Base-by-base conservation (phyloP, 2,797 vertebrate genomes). In the Saxicola maurus region DNA sequence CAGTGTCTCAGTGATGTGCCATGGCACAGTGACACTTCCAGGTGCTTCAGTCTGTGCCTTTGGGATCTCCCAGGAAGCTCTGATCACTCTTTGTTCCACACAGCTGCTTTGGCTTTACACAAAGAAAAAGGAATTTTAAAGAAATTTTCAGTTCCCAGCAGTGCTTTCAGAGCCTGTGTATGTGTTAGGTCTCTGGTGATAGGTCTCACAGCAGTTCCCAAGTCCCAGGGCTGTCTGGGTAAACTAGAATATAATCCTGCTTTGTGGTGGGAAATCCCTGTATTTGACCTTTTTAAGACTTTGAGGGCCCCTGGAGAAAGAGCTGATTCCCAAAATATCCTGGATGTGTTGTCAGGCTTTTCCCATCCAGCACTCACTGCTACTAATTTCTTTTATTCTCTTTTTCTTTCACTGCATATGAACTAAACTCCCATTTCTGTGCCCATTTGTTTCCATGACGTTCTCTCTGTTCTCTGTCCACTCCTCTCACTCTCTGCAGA, bases 401-500 rank as follows among this genome's bases (percentile, higher is more conserved):
- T 87, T 68, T 61, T 77, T 49, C n/a, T 77, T 82, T 49, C 81
- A 82, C 88, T 91, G 71, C 94, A 91, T 82, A 78, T 77, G 35
- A 74, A 94, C 94, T 93, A 71, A 95, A 93, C 81, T 94, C 96
- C 89, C 8, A 0, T 96, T 95, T 95, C 95, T 96, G 81, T 95
- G 90, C 91, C 93, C 89, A 66, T 87, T 89, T 93, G 62, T 96
- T 95, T 96, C 74, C 45, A 53, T 94, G 92, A 61, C 95, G 91
- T 97, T 96, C 91, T 96, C 87, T 96, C 82, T 96, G 30, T 95
- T 94, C 73, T 95, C 88, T 95, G 89, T 96, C 93, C 91, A 88
- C 83, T 96, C 97, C 95, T 96, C 91, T 97, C 96, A 87, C 94
- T 96, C 95, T 98, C 95, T 95, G 95, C 98, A 99, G 98, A 98